phyloP scores from a whole-genome alignment of 37 sponge, comb jelly and placozoan species.

The Halichondria panicea region DNA sequence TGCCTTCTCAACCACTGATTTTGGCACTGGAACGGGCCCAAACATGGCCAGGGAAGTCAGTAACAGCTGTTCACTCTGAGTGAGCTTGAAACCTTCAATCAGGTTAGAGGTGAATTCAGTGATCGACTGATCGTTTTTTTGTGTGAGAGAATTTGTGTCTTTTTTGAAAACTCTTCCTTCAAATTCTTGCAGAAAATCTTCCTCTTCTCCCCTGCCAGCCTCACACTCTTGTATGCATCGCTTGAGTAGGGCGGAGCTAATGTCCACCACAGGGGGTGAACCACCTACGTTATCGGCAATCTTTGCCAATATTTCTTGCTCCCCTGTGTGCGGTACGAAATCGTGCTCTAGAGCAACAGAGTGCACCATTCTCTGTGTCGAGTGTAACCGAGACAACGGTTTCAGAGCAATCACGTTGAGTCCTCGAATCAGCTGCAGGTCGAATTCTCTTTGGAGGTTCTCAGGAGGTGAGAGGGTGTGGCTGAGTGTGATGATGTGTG shows the following conservation, averaged over 20 bases:
- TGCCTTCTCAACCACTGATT: constrained; percentile 1
- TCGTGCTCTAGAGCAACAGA: constrained; percentile 2
- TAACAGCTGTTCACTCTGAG: constrained; percentile 19
- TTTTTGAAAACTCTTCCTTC: not conserved
- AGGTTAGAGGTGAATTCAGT: constrained; percentile 3
- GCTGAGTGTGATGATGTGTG: constrained; percentile 40
- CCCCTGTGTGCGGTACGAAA: constrained; percentile 41
- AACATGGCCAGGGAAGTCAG: constrained; percentile 24
- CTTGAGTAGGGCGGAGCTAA: constrained; percentile 19
- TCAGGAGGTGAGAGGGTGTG: constrained; percentile 3
- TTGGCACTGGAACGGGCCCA: constrained; percentile 28
- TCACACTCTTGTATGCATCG: constrained; percentile 6
- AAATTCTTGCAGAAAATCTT: constrained; percentile 9
- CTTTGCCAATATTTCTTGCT: constrained; percentile 36
- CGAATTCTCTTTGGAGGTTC: constrained; percentile 7
- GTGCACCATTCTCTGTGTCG: constrained; percentile 58
- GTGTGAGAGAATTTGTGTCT: not conserved
- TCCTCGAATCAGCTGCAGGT: constrained; percentile 25
- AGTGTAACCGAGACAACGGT: constrained; percentile 31
- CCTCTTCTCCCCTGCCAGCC: not conserved
- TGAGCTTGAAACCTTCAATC: constrained; percentile 9
- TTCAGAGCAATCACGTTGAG: not conserved
- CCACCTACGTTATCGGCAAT: constrained; percentile 32
- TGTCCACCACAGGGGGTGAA: constrained; percentile 25
- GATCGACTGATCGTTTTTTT: not conserved